These are phyloP conservation scores for Epicauta chinensis DNA, from an alignment of 1,140 invertebrate species.

Conservation along the genomic window DNA sequence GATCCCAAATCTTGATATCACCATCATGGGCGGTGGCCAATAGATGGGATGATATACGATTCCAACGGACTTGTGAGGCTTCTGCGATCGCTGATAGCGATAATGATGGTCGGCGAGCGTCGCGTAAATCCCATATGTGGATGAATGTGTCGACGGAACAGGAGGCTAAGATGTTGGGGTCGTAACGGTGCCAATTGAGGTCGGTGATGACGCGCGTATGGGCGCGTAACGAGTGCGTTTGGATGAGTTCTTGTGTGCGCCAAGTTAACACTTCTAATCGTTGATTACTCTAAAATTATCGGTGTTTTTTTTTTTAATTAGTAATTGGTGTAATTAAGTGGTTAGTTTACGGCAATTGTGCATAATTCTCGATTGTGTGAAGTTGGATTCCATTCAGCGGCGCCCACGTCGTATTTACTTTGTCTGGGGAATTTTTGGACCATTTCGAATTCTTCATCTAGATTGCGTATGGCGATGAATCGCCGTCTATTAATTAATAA, in stretches of 20 bases:
- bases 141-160: constrained; percentile 93
- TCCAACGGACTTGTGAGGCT: constrained; percentile 91
- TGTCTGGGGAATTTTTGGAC: constrained; percentile 76
- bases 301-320: too few relatives aligned
- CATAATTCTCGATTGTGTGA: constrained; percentile 70
- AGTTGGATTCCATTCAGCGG: constrained; percentile 87
- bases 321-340: constrained; percentile 1
- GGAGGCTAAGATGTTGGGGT: constrained; percentile 83
- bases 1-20: constrained; percentile 93
- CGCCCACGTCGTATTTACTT: constrained; percentile 89
- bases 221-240: constrained; percentile 66
- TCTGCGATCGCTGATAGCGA: constrained; percentile 80
- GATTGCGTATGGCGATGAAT: constrained; percentile 71
- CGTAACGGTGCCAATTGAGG: constrained; percentile 86
- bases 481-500: constrained; percentile 60
- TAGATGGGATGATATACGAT: constrained; percentile 72
- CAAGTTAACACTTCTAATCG: constrained; percentile 77
- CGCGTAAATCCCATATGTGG: constrained; percentile 88
- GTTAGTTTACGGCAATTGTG: constrained; percentile 75
- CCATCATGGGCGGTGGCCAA: constrained; percentile 93
- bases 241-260: constrained; percentile 59
- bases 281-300: constrained; percentile 65
- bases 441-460: constrained; percentile 63
- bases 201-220: constrained; percentile 88
- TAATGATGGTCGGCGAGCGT: constrained; percentile 69